Base-by-base conservation (phyloP, 2,888 invertebrate species). In the Drosophila paucipuncta region DNA sequence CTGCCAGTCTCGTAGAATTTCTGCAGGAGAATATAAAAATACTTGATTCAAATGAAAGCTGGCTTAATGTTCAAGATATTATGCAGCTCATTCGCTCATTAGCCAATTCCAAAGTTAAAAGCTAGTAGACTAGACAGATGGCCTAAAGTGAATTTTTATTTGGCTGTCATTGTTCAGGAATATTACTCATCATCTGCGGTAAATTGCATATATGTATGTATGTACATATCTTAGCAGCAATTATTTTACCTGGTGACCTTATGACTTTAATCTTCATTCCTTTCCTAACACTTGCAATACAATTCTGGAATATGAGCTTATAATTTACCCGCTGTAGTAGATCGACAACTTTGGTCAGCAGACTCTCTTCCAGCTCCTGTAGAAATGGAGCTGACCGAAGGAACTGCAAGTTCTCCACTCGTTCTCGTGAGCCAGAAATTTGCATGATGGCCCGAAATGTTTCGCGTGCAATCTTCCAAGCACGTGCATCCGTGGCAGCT, bases 381-480 rank as follows among this genome's bases (percentile, higher is more conserved):
- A 98, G 94, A 57, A 97, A 94, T 1, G 97, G 96, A 7, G 98
- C 97, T 50, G 97, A 97, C 67, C 95, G 95, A 39, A 99, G 94
- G 93, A 99, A 98, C 59, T 96, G 94, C 68, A 98, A 94, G 87
- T 98, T 97, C 91, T 98, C 97, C 80, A 98, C 96, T 73, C 97
- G 95, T 81, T 97, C 96, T 84, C 97, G 96, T 10, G 97, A 95
- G 0, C 97, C 97, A 9, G 97, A 97, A 80, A 96, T 95, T 92
- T 98, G 96, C 97, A 98, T 98, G 60, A 98, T 97, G 82, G 97
- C 96, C 89, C 98, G 97, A 93, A 98, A 99, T 10, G 97, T 97
- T 61, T 95, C 94, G 70, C 98, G 94, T 91, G 98, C 97, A 82
- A 99, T 94, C 39, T 96, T 97, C 98, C 98, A 99, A 83, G 98